Conservation (phyloP, 2,888 invertebrate genomes). For the Netelia melanura region DNA sequence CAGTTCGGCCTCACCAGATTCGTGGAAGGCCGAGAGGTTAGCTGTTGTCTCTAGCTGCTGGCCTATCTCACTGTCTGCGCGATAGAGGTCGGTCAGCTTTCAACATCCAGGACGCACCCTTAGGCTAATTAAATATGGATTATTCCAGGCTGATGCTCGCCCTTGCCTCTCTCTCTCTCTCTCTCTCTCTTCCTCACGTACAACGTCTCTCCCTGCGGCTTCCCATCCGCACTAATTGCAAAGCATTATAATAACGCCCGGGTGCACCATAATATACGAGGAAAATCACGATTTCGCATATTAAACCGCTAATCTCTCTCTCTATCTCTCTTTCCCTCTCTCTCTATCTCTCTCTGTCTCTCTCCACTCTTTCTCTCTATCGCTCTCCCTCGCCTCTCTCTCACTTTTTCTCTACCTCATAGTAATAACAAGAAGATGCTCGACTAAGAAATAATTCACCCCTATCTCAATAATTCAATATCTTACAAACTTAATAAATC, state of each 20-base stretch:
- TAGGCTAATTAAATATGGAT: conserved; percentile 79
- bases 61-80: conserved; percentile 1
- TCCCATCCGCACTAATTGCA: conserved; percentile 72
- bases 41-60: conserved; percentile 1
- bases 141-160: conserved; percentile 67
- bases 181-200: conserved; percentile 1
- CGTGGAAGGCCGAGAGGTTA: conserved; percentile 30
- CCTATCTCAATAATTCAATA: too few species aligned
- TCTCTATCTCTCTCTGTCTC: not conserved
- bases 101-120: conserved; percentile 39
- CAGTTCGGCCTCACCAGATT: conserved; percentile 17
- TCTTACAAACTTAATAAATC: too few species aligned
- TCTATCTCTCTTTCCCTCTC: not conserved
- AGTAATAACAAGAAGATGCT: too few species aligned
- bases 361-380: too few species aligned
- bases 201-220: conserved; percentile 47
- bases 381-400: too few species aligned
- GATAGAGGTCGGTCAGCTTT: conserved; percentile 55
- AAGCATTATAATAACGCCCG: conserved; percentile 58
- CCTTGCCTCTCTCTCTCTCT: conserved; percentile 26
- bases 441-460: too few species aligned
- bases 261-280: not conserved
- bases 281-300: not conserved
- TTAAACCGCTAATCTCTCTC: not conserved
- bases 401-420: not conserved